Conservation (phyloP, 2,113 vertebrate genomes). For the Sporophila hypoxantha region DNA sequence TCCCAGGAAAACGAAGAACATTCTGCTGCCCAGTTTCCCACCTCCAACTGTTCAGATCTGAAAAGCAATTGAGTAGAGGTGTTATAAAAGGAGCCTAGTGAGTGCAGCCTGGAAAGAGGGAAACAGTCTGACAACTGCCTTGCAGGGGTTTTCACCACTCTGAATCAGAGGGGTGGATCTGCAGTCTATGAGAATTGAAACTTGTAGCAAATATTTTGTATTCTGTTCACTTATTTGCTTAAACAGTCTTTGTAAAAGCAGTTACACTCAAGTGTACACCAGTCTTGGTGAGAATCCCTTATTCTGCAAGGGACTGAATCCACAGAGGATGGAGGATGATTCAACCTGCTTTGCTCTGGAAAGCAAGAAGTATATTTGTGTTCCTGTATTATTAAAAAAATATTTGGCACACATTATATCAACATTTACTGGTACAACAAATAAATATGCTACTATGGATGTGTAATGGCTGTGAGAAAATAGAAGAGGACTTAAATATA, state of each 20-base stretch:
- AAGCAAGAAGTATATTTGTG: not conserved
- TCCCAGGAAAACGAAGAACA: not conserved
- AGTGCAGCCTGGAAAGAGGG: not conserved
- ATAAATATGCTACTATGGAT: not conserved
- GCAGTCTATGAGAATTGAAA: not conserved
- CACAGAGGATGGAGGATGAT: not conserved
- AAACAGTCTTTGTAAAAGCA: not conserved
- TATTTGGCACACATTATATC: not conserved
- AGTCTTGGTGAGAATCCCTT: not conserved
- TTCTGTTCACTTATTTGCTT: not conserved
- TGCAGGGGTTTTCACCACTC: not conserved
- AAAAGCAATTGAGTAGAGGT: not conserved
- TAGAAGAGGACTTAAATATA: not conserved
- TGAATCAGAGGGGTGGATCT: not conserved
- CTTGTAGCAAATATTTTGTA: not conserved
- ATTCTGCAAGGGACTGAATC: not conserved
- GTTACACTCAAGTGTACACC: not conserved
- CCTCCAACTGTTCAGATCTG: conserved; percentile 14
- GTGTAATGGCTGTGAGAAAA: not conserved
- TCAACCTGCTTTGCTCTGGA: not conserved
- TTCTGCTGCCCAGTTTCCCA: not conserved
- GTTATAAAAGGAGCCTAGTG: not conserved
- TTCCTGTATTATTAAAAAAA: not conserved
- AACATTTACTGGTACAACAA: not conserved
- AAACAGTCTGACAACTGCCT: not conserved